Conservation (phyloP, 2,888 invertebrate species). For the Pimpla rufipes region DNA sequence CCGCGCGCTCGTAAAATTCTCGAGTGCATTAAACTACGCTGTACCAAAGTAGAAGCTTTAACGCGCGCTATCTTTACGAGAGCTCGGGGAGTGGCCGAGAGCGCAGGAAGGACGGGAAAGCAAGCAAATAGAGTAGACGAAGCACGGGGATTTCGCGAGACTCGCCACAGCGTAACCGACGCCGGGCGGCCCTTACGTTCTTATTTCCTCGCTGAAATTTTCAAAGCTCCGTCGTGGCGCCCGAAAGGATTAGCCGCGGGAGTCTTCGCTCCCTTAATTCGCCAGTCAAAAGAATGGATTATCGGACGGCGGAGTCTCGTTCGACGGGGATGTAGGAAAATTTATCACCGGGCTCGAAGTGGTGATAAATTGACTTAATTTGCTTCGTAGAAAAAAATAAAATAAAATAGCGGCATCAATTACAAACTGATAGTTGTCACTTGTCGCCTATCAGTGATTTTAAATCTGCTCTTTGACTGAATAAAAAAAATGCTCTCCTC, state of each 20-base stretch:
- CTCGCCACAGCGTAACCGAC: conserved; percentile 42
- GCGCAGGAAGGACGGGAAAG: conserved; percentile 13
- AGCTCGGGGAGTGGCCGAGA: conserved; percentile 50
- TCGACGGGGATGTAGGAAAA: conserved; percentile 1
- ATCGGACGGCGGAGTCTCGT: background rate
- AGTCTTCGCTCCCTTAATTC: conserved; percentile 40
- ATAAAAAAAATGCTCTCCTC: too few species aligned
- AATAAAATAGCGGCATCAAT: too few species aligned
- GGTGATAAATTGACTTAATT: background rate
- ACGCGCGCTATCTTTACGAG: conserved; percentile 52
- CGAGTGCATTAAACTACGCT: conserved; percentile 54
- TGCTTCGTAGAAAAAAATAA: background rate
- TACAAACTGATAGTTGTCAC: too few species aligned
- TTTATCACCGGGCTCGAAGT: background rate
- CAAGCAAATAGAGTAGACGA: conserved; percentile 3
- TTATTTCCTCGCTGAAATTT: conserved; percentile 12
- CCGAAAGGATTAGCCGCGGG: conserved; percentile 18
- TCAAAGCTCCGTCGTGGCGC: conserved; percentile 20
- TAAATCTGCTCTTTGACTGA: too few species aligned
- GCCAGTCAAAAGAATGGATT: background rate
- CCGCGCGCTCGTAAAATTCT: conserved; percentile 47
- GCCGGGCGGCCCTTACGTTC: conserved; percentile 12
- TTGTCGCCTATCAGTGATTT: too few species aligned
- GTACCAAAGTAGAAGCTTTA: conserved; percentile 55
- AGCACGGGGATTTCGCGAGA: conserved; percentile 44